Evolutionary conservation across 2,888 invertebrate genomes (phyloP), one percentile per base, ranked within the genome.

Genomic region (Darwinula stevensoni): DNA sequence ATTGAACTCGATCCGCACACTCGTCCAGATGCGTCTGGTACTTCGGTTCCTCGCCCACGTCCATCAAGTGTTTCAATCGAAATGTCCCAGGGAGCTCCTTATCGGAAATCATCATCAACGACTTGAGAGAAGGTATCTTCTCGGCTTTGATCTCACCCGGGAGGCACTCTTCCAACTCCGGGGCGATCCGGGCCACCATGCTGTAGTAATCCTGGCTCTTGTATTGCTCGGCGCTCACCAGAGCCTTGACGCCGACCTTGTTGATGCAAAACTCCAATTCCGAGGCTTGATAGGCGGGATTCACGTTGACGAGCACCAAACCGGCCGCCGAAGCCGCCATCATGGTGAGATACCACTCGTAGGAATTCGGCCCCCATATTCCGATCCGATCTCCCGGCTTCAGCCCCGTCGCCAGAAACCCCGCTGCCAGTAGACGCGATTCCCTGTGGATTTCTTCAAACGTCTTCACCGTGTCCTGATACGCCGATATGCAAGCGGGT

Each of bases 351-450:
- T 68, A 60, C 80, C 80, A 84, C 44, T 75, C 67, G 29, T 62
- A 47, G 18, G 58, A 54, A 50, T 76, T 82, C 1, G 75, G 73
- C 1, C 68, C 63, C 70, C 73, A 76, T 14, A 82, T 54, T 1
- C 69, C 78, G 3, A 84, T 45, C 5, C 68, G 51, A 44, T 82
- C 78, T 1, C 74, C 74, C 16, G 51, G 57, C 33, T 61, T 46
- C 13, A 78, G 43, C 0, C 76, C 76, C 15, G 73, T 42, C 26
- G 61, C 58, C n/a, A 59, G 41, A 1, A 80, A 54, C 2, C 72
- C 71, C 2, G 67, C 66, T 0, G 74, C 75, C n/a, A n/a, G n/a
- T n/a, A n/a, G n/a, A n/a, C n/a, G n/a, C n/a, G n/a, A n/a, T n/a
- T n/a, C n/a, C n/a, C n/a, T n/a, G n/a, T n/a, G n/a, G n/a, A n/a